Evolutionary conservation across 2,888 invertebrate species (phyloP).

Genomic region (Polylopha cassiicola): DNA sequence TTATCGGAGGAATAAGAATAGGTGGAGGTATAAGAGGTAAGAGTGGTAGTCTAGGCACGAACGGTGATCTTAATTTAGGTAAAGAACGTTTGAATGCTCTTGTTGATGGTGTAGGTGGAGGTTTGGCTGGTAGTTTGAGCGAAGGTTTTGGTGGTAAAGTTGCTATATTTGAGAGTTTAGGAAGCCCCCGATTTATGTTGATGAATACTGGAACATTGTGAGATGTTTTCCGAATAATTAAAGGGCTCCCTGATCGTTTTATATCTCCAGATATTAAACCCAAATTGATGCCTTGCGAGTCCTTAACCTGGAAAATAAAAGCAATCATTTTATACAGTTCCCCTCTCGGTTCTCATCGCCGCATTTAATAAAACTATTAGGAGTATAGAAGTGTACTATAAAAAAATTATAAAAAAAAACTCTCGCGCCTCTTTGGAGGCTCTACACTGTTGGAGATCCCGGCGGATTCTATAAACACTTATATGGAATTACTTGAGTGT

Average conservation of each 20-base stretch:
- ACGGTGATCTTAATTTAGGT: slow-evolving; percentile 27
- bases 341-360: too few relatives aligned
- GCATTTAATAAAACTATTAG: too few relatives aligned
- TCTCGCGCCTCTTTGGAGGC: too few relatives aligned
- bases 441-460: too few relatives aligned
- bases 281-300: slow-evolving; percentile 31
- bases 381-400: too few relatives aligned
- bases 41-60: slow-evolving; percentile 26
- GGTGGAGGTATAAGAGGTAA: slow-evolving; percentile 27
- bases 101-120: slow-evolving; percentile 23
- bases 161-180: slow-evolving; percentile 21
- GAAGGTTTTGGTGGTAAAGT: slow-evolving; percentile 27
- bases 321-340: not conserved
- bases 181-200: slow-evolving; percentile 35
- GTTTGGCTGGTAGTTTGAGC: slow-evolving; percentile 31
- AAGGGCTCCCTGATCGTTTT: slow-evolving; percentile 37
- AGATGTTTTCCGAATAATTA: slow-evolving; percentile 38
- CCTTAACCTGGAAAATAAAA: slow-evolving; percentile 35
- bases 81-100: slow-evolving; percentile 18
- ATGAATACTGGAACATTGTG: slow-evolving; percentile 45
- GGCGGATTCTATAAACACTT: too few relatives aligned
- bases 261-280: slow-evolving; percentile 46
- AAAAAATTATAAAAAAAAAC: too few relatives aligned
- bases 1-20: slow-evolving; percentile 17
- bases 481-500: too few relatives aligned